Percentiles rank a stretch among this genome's conserved stretches.
These are phyloP conservation scores for Hippocampus comes DNA, from an alignment of 2,113 vertebrate species.

Conservation along the genomic window DNA sequence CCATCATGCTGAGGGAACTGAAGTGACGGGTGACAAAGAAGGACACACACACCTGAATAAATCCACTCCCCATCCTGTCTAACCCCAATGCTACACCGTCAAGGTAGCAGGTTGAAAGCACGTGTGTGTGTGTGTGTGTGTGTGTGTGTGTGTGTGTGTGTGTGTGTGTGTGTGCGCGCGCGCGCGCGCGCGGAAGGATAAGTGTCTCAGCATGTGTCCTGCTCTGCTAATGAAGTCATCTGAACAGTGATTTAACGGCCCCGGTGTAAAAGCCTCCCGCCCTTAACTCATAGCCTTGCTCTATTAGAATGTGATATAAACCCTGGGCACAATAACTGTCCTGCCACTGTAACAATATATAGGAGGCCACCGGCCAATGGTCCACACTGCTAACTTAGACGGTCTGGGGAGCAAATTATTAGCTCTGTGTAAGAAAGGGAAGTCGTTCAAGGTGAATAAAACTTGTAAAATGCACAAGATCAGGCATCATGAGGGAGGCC, in stretches of 20 bases:
- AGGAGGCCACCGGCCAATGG: conserved; percentile 62
- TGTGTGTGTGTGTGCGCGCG: conserved; percentile 22
- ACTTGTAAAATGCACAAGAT: conserved; percentile 36
- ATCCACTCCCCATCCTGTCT: conserved; percentile 64
- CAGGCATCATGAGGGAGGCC: conserved; percentile 21
- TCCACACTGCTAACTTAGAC: conserved; percentile 50
- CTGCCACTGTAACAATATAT: conserved; percentile 69
- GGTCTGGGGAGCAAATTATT: conserved; percentile 36
- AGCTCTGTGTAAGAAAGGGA: conserved; percentile 30
- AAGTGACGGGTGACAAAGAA: conserved; percentile 80
- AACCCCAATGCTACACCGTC: conserved; percentile 41
- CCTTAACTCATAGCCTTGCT: conserved; percentile 71
- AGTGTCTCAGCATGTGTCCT: conserved; percentile 65
- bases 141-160: conserved; percentile 28
- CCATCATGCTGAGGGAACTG: conserved; percentile 58
- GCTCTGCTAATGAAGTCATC: conserved; percentile 74
- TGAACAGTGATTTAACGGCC: conserved; percentile 70
- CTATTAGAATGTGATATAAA: conserved; percentile 75
- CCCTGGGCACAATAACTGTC: conserved; percentile 65
- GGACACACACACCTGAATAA: conserved; percentile 76
- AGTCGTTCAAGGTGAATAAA: conserved; percentile 66
- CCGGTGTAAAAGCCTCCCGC: conserved; percentile 63
- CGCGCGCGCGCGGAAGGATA: conserved; percentile 24
- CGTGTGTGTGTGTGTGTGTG: conserved; percentile 18
- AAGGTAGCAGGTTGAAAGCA: conserved; percentile 58